Conservation (phyloP, 2,113 vertebrate species). For the Atherinomorus stipes region DNA sequence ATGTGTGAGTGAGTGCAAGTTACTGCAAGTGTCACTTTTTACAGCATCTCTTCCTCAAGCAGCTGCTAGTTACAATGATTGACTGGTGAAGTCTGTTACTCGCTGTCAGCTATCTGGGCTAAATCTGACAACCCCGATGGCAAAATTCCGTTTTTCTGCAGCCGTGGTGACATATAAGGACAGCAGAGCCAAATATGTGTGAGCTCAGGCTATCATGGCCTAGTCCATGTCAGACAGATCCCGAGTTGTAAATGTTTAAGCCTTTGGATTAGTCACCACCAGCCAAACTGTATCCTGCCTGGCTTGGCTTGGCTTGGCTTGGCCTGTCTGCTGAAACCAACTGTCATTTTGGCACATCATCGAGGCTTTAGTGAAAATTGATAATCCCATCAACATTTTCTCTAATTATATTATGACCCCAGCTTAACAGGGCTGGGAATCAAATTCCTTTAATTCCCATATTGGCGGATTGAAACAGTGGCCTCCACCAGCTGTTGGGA, state of each 20-base stretch:
- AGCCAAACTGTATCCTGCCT: conserved; percentile 49
- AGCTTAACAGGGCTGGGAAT: conserved; percentile 63
- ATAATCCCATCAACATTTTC: conserved; percentile 75
- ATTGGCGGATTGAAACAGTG: conserved; percentile 60
- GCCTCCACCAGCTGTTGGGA: conserved; percentile 56
- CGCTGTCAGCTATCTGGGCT: conserved; percentile 27
- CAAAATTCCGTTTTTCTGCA: conserved; percentile 9
- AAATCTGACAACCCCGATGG: conserved; percentile 18
- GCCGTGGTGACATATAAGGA: conserved; percentile 7
- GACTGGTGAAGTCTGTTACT: conserved; percentile 21
- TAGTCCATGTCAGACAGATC: conserved; percentile 56
- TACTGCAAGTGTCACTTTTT: conserved; percentile 56
- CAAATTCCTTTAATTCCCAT: conserved; percentile 68
- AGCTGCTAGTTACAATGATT: conserved; percentile 49
- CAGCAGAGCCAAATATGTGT: conserved; percentile 37
- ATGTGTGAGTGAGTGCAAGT: conserved; percentile 31
- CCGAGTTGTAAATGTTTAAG: conserved; percentile 60
- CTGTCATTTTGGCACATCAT: conserved; percentile 74
- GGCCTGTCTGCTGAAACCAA: conserved; percentile 60
- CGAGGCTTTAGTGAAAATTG: conserved; percentile 59
- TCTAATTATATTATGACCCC: conserved; percentile 75
- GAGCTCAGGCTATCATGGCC: conserved; percentile 34
- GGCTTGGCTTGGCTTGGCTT: conserved; percentile 26
- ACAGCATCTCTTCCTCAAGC: conserved; percentile 34
- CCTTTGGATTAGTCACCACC: conserved; percentile 60